Evolutionary conservation across 1,140 invertebrate species (phyloP), one percentile per base, ranked within the genome.

Genomic region (Panagrolaimus sp.): DNA sequence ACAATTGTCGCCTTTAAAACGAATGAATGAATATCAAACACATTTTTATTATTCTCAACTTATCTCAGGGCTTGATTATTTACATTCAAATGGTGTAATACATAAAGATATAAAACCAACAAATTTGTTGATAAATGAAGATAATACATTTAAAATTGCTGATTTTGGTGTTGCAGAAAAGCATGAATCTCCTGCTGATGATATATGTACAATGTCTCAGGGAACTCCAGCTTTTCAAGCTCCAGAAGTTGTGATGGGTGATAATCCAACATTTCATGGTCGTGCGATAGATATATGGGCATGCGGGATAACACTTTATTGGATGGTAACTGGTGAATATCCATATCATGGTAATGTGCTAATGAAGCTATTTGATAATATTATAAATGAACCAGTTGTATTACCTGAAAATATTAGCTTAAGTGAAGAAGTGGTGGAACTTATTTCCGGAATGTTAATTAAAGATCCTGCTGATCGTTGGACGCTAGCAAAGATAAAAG

Each of bases 61-160:
- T 45, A 86, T 98, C 44, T 89, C 94, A 82, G 96, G 96, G 1
- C 85, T 99, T 76, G 92, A 96, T 83, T 98, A 98, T 86, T 87
- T 99, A 70, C 96, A 99, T 84, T 90, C 91, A n/a, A 63, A 70
- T 23, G 89, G 94, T 63, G 91, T 98, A 23, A 89, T 98, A 70
- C 96, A 99, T 84, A 98, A 98, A 86, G 96, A 99, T 84, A 97
- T 99, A 64, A 99, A 99, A 86, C 96, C 96, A 25, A 93, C 93
- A 61, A 99, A 99, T 87, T 86, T 99, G 63, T 86, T 99, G 9
- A 85, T 99, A n/a, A 92, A 92, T 0, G 87, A 91, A 43, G 91
- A 96, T 82, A 90, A 91, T 74, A 91, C 89, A 44, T 85, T 98
- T 61, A 99, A 98, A 87, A 98, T 99, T 73, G 94, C 92, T 63